Evolutionary conservation across 1,140 invertebrate genomes (phyloP).

Genomic region (Drosophila oshimai): DNA sequence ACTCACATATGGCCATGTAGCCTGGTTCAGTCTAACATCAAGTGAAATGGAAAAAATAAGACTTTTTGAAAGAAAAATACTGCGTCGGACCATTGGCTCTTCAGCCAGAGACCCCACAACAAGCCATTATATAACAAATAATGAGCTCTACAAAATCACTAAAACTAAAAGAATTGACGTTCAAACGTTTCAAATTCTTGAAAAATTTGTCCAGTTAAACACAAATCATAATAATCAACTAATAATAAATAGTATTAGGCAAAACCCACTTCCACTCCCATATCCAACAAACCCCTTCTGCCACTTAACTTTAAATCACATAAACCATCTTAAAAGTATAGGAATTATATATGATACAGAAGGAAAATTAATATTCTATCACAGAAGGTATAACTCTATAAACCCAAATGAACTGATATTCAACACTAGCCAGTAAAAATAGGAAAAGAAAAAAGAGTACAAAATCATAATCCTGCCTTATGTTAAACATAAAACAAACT

Average conservation of each 20-base stretch:
- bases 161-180: not conserved
- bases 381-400: too few species aligned
- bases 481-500: too few species aligned
- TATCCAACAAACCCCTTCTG: too few species aligned
- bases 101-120: not conserved
- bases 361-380: slow-evolving; percentile 5
- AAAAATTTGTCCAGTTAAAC: not conserved
- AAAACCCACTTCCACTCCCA: too few species aligned
- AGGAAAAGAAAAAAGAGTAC: too few species aligned
- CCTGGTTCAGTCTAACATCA: not conserved
- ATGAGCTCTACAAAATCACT: not conserved
- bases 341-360: not conserved
- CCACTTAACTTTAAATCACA: not conserved
- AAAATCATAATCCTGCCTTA: too few species aligned
- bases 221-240: too few species aligned
- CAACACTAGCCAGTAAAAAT: too few species aligned
- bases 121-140: not conserved
- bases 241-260: too few species aligned
- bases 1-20: not conserved
- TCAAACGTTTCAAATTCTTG: not conserved
- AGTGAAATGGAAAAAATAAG: not conserved
- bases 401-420: too few species aligned
- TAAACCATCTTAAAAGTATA: not conserved
- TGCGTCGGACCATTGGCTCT: not conserved
- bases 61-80: not conserved